Percentiles rank a stretch among this genome's conserved stretches.
Evolutionary conservation across 2,797 vertebrate genomes (phyloP).

Genomic region (Gallirallus australis): DNA sequence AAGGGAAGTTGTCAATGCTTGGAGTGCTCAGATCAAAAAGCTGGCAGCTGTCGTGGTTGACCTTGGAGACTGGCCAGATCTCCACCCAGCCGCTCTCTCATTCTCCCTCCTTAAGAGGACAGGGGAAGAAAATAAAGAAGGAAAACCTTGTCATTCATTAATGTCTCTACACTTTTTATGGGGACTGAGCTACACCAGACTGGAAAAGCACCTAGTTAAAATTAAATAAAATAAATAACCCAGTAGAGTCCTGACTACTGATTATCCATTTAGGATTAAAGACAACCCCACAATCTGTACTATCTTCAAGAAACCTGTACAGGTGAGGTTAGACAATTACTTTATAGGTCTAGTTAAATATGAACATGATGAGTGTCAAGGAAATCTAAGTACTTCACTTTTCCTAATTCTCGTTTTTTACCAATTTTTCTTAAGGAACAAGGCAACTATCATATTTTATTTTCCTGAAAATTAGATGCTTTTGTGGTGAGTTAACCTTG

Average conservation of each 20-base stretch:
- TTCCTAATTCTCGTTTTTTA: background rate
- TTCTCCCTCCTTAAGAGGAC: background rate
- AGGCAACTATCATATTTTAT: background rate
- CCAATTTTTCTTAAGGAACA: background rate
- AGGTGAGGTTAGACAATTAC: background rate
- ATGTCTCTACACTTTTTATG: background rate
- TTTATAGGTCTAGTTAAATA: background rate
- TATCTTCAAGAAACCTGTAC: background rate
- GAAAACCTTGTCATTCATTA: background rate
- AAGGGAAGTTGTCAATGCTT: background rate
- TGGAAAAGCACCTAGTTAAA: background rate
- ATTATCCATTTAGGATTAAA: background rate
- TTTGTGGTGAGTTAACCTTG: background rate
- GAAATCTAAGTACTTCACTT: background rate
- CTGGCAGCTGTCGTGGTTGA: fast-evolving
- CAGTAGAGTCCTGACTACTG: background rate
- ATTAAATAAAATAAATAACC: background rate
- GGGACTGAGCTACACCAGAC: background rate
- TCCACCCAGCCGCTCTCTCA: fast-evolving
- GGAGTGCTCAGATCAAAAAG: background rate
- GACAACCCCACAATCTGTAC: background rate
- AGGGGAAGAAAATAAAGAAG: background rate
- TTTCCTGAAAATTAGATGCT: background rate
- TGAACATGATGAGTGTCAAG: background rate
- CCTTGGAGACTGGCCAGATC: background rate